phyloP scores from a whole-genome alignment of 2,888 invertebrate genomes.

The Smittia sp. region DNA sequence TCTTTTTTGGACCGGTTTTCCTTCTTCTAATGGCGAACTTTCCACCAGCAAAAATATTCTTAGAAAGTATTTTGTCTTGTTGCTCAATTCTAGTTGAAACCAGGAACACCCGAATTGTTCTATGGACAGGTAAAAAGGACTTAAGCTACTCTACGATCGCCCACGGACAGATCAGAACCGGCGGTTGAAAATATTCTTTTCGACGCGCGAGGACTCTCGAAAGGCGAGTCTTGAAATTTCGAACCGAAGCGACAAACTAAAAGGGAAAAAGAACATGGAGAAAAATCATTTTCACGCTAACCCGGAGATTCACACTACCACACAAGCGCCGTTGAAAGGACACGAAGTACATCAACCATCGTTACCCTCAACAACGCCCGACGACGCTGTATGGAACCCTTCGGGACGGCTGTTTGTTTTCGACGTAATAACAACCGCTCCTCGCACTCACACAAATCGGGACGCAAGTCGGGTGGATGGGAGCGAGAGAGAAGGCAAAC shows the following conservation, averaged over 20 bases:
- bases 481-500: background rate
- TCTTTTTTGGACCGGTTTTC: background rate
- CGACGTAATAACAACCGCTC: conserved; percentile 11
- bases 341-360: conserved; percentile 6
- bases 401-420: background rate
- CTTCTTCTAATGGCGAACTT: background rate
- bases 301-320: conserved; percentile 17
- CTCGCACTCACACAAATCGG: background rate
- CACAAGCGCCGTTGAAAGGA: conserved; percentile 6
- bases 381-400: background rate
- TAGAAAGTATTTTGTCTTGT: background rate
- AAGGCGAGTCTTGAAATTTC: conserved; percentile 36
- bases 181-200: background rate
- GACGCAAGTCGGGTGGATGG: conserved; percentile 1
- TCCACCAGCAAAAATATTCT: conserved; percentile 10
- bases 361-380: conserved; percentile 7
- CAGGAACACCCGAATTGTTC: background rate
- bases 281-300: conserved; percentile 30
- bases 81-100: background rate
- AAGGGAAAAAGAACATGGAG: background rate
- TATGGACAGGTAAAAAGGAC: conserved; percentile 3
- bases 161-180: background rate
- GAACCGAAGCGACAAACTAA: conserved; percentile 41
- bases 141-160: background rate
- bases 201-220: conserved; percentile 18